Evolutionary conservation across 2,113 vertebrate species (phyloP).

Genomic region (Brienomyrus longianalis): DNA sequence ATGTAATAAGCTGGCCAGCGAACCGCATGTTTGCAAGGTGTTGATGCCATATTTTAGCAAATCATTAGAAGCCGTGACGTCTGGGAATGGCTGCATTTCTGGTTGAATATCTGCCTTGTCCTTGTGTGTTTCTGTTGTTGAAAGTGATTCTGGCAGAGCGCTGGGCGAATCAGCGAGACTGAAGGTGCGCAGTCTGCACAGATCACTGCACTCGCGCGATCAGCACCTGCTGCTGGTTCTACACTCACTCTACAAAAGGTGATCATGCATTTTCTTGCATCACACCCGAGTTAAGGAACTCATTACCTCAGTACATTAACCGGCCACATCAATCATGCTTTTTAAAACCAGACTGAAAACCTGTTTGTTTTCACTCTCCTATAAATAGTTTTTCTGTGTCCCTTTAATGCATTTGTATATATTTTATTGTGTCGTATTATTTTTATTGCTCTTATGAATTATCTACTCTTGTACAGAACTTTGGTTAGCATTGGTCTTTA

Average conservation of each 20-base stretch:
- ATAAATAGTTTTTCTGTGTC: neutral
- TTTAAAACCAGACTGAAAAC: neutral
- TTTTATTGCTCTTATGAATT: neutral
- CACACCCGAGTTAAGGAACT: neutral
- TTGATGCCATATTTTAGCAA: neutral
- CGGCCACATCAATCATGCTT: neutral
- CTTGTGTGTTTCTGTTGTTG: neutral
- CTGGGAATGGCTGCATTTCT: neutral
- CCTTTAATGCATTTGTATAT: neutral
- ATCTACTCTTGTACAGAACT: neutral
- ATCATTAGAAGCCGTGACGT: neutral
- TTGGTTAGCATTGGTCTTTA: neutral
- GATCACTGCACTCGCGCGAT: neutral
- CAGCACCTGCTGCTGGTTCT: neutral
- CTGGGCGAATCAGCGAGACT: neutral
- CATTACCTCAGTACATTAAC: neutral
- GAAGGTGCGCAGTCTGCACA: neutral
- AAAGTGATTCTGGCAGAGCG: neutral
- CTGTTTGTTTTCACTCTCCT: neutral
- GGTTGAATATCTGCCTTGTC: neutral
- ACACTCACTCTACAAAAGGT: neutral
- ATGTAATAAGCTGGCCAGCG: neutral
- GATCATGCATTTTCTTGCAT: neutral
- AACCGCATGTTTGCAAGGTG: neutral
- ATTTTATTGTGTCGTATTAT: neutral